Conservation (phyloP, 2,113 vertebrate genomes). For the Istiophorus platypterus region DNA sequence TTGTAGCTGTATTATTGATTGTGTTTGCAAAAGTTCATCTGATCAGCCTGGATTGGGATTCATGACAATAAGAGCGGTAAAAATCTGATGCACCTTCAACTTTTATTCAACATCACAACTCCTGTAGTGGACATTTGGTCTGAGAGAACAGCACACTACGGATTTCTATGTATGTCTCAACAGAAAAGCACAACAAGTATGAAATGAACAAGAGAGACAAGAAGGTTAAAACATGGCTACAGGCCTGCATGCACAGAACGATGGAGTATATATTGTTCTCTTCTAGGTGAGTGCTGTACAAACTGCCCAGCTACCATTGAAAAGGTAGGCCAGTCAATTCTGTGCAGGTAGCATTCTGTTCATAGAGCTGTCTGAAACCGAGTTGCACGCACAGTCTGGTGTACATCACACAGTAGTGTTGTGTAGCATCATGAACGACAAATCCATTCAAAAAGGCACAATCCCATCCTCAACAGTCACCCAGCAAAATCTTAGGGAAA, state of each 20-base stretch:
- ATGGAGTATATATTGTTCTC: slow-evolving; percentile 68
- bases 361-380: slow-evolving; percentile 61
- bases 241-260: slow-evolving; percentile 82
- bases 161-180: slow-evolving; percentile 74
- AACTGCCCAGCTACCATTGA: slow-evolving; percentile 63
- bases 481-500: slow-evolving; percentile 70
- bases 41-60: slow-evolving; percentile 55
- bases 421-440: slow-evolving; percentile 70
- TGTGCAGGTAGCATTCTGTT: slow-evolving; percentile 56
- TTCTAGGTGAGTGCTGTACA: slow-evolving; percentile 73
- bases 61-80: slow-evolving; percentile 69
- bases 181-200: slow-evolving; percentile 79
- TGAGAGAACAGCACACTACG: slow-evolving; percentile 78
- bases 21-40: slow-evolving; percentile 40
- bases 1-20: neutral
- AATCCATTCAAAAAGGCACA: slow-evolving; percentile 82
- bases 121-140: slow-evolving; percentile 79
- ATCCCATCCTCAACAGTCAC: slow-evolving; percentile 79
- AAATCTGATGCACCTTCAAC: slow-evolving; percentile 80
- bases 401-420: slow-evolving; percentile 65
- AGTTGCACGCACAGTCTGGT: slow-evolving; percentile 63
- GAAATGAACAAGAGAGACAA: slow-evolving; percentile 77
- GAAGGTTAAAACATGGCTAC: slow-evolving; percentile 78
- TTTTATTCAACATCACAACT: slow-evolving; percentile 84
- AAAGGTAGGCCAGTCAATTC: slow-evolving; percentile 57